Evolutionary conservation across 1,140 invertebrate species (phyloP), one percentile per base, ranked within the genome.

Genomic region (Helicoverpa zea): DNA sequence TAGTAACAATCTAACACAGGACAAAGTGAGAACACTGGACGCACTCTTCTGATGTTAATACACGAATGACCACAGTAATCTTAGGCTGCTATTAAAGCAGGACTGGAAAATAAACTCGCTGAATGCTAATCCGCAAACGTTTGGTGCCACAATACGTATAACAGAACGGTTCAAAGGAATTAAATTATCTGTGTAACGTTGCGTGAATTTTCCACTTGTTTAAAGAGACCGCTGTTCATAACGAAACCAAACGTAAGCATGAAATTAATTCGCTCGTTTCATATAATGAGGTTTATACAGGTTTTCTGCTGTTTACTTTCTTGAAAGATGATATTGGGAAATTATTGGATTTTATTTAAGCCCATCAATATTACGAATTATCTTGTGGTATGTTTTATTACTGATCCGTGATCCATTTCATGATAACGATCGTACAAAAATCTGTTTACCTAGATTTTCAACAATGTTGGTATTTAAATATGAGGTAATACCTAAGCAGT

Each of bases 181-280:
- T 64, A 81, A 87, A 84, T 85, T 87, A 88, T 83, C 63, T 87
- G 79, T 75, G 80, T 77, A 81, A 61, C 80, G 78, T 82, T 80
- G 80, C 84, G 83, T 87, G 82, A 87, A 89, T 87, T 87, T 89
- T 84, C 80, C 85, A 81, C 61, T 79, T 79, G 82, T 80, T 86
- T 81, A 82, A 77, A 70, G 80, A 80, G 73, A 72, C 66, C 84
- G 76, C 58, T 73, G 59, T 81, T 78, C 79, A 63, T 77, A 74
- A 81, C 76, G 80, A 80, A 85, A 83, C 54, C 75, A 80, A 81
- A 86, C 70, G 84, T 83, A 81, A 72, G 83, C 83, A 54, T 81
- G 56, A 83, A 87, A 83, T 85, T 84, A 84, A 87, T 82, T 82
- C 80, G 43, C 78, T 80, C 30, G n/a, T 72, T 58, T 77, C 68